Evolutionary conservation across 2,888 invertebrate species (phyloP), one percentile per base, ranked within the genome.

Genomic region (Xestia ashworthii): DNA sequence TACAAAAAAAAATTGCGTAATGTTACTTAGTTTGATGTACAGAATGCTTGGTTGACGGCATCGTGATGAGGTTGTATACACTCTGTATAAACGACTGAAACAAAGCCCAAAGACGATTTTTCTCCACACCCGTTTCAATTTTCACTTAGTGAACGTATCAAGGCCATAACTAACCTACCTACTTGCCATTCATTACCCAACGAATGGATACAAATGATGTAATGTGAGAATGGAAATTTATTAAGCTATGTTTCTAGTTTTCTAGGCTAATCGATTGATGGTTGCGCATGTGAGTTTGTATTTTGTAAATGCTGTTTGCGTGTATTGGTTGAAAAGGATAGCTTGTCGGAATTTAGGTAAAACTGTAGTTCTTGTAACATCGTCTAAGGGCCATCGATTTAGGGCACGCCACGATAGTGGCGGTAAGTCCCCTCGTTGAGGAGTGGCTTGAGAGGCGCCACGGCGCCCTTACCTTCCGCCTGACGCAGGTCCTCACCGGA

Each of bases 141-240:
- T 76, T 76, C 44, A 16, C 65, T 65, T 16, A 3, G 60, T 22
- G 41, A 32, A 78, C 65, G 74, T 76, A 80, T 73, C 50, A 41
- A 46, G 60, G 66, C 22, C 62, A 14, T 50, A 60, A 46, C 65
- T 66, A 55, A 65, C 71, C 16, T 67, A 62, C 9, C 16, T 46
- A 32, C 66, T 71, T 46, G 32, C 70, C 55, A 75, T 80, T 78
- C 41, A 86, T 81, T 75, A 75, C 48, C 53, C 12, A 71, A 71
- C 64, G 12, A 79, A 85, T 86, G 78, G 69, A 81, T 84, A 85
- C 74, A 81, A 85, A 85, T 79, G 79, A 75, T 79, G 65, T 66
- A 67, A 75, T 69, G 53, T n/a, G 69, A 44, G 41, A 50, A 77
- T 81, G 76, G 44, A 72, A 64, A 85, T 83, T 74, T 75, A 85